A percentile compares a stretch with the other conserved stretches of the same genome.
Evolutionary conservation across 2,797 vertebrate species (phyloP).

Genomic region (Anguilla anguilla): DNA sequence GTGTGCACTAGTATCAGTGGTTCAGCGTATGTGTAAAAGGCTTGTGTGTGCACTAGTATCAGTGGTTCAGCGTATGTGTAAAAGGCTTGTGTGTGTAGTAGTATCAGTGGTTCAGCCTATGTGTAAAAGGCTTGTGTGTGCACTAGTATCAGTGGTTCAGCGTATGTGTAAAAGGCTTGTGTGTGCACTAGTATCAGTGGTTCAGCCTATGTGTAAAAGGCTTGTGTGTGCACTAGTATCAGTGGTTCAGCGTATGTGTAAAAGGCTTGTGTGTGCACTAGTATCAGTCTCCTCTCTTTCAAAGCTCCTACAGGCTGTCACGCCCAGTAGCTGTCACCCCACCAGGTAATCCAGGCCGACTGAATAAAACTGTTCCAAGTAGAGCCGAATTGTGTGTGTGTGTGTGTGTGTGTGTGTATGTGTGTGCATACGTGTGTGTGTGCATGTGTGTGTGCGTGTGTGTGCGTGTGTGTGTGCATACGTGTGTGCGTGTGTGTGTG

Average conservation of each 20-base stretch:
- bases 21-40: too few relatives aligned
- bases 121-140: neutral
- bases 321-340: conserved; percentile 84
- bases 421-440: neutral
- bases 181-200: neutral
- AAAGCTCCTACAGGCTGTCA: conserved; percentile 74
- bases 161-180: neutral
- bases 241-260: neutral
- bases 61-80: neutral
- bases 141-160: too few relatives aligned
- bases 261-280: neutral
- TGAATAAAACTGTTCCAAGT: neutral
- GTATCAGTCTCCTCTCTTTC: conserved; percentile 29
- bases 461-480: neutral
- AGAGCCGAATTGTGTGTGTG: neutral
- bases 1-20: too few relatives aligned
- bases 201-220: too few relatives aligned
- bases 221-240: too few relatives aligned
- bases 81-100: neutral
- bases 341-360: conserved; percentile 64
- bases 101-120: neutral
- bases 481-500: neutral
- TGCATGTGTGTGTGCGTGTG: neutral
- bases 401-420: neutral
- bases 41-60: too few relatives aligned